Evolutionary conservation across 2,113 vertebrate genomes (phyloP).

Genomic region (Nycticorax nycticorax): DNA sequence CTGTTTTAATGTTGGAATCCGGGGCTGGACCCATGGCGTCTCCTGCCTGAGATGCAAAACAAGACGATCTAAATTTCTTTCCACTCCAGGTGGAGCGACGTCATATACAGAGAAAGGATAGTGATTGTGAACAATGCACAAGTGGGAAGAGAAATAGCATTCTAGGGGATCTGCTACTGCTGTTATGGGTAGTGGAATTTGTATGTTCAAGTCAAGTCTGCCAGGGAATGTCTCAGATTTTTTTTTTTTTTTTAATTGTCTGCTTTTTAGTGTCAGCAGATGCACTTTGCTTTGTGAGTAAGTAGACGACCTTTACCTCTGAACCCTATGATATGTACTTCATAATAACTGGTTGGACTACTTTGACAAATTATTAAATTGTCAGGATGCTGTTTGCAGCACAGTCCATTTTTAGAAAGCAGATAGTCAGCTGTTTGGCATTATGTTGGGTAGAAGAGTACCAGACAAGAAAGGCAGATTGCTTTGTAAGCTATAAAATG

Average conservation of each 20-base stretch:
- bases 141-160: not conserved
- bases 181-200: not conserved
- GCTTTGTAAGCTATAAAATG: conserved; percentile 73
- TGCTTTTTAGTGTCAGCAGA: conserved; percentile 62
- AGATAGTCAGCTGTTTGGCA: conserved; percentile 72
- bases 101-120: not conserved
- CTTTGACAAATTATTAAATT: conserved; percentile 77
- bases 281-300: conserved; percentile 46
- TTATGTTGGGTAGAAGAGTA: conserved; percentile 39
- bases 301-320: conserved; percentile 65
- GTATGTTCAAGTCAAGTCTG: conserved; percentile 11
- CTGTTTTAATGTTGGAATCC: not conserved
- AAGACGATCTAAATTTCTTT: conserved; percentile 30
- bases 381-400: conserved; percentile 61
- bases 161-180: not conserved
- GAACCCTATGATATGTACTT: conserved; percentile 64
- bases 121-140: not conserved
- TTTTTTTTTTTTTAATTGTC: conserved; percentile 49
- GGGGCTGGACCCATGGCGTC: not conserved
- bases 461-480: conserved; percentile 47
- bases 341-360: conserved; percentile 60
- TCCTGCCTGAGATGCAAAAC: conserved; percentile 1
- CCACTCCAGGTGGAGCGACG: not conserved
- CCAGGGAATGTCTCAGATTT: not conserved
- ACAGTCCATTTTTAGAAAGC: conserved; percentile 73